These are phyloP conservation scores for Philonicus albiceps DNA, from an alignment of 2,888 invertebrate species.

Conservation along the genomic window DNA sequence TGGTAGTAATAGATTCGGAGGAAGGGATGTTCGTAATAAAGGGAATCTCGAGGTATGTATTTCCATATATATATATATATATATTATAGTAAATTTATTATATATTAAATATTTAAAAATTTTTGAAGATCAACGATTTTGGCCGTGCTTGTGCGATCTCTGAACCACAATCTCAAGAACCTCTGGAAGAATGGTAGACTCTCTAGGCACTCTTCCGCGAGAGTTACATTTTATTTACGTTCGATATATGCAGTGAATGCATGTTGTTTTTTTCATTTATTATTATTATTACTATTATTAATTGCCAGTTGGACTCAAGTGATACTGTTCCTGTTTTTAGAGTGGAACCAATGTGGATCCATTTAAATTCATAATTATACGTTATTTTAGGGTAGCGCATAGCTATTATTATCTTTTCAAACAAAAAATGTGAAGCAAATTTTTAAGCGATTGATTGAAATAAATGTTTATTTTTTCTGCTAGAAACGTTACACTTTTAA, in stretches of 20 bases:
- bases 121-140: background rate
- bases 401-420: background rate
- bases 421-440: background rate
- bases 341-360: background rate
- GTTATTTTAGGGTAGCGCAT: background rate
- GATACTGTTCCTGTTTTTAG: background rate
- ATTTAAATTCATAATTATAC: background rate
- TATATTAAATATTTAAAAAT: background rate
- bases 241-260: background rate
- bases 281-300: background rate
- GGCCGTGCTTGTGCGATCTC: background rate
- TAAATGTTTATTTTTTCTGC: background rate
- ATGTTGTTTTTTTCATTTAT: background rate
- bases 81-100: background rate
- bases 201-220: background rate
- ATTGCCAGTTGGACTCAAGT: slow-evolving; percentile 11
- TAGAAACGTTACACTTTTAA: background rate
- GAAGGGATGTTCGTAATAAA: slow-evolving; percentile 69
- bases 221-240: background rate
- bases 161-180: slow-evolving; percentile 43
- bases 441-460: background rate
- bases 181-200: slow-evolving; percentile 48
- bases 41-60: slow-evolving; percentile 47
- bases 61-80: background rate
- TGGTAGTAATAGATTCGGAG: slow-evolving; percentile 70